Conservation (phyloP, 2,113 vertebrate genomes). For the Nibea albiflora region DNA sequence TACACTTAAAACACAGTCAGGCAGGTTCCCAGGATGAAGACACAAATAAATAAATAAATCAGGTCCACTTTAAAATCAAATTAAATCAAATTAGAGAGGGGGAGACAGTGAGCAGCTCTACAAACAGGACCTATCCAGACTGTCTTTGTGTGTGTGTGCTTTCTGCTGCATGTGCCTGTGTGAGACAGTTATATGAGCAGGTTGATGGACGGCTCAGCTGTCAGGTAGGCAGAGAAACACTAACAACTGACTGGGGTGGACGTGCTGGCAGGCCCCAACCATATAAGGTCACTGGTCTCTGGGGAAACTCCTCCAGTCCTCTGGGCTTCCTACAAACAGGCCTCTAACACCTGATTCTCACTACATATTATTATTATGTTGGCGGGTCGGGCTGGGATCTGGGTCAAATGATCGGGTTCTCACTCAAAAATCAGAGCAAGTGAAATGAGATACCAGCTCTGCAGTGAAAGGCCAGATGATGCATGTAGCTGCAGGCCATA, state of each 20-base stretch:
- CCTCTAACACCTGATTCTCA: background rate
- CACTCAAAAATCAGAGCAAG: background rate
- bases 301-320: conserved; percentile 15
- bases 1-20: background rate
- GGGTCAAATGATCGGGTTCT: background rate
- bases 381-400: background rate
- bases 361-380: background rate
- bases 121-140: background rate
- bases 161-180: background rate
- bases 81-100: background rate
- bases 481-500: background rate
- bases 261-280: conserved; percentile 34
- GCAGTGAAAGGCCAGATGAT: background rate
- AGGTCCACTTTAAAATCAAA: background rate
- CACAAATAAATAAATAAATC: background rate
- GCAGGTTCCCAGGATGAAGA: background rate
- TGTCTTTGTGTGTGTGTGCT: conserved; percentile 24
- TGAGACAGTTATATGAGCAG: conserved; percentile 62
- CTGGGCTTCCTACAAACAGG: background rate
- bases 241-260: conserved; percentile 20
- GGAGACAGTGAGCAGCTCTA: background rate
- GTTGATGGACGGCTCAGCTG: conserved; percentile 78
- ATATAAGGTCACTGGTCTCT: conserved; percentile 59
- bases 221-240: conserved; percentile 40
- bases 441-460: background rate